Percentiles rank a stretch among this genome's conserved stretches.
Conservation (phyloP, 2,797 vertebrate species). For the Coluber constrictor region DNA sequence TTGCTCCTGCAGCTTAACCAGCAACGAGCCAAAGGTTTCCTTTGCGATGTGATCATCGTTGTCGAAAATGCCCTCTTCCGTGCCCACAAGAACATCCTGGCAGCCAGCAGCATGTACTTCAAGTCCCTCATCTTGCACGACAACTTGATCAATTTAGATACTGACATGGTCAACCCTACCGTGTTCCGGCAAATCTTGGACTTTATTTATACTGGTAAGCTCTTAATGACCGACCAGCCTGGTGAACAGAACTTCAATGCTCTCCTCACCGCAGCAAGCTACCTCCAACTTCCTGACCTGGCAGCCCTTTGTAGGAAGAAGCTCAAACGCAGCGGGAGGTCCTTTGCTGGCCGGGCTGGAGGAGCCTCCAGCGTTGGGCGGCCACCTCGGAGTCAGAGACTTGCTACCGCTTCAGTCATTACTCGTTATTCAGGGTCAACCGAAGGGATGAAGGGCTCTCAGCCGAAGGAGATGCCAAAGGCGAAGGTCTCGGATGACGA, state of each 20-base stretch:
- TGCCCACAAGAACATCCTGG: conserved; percentile 96
- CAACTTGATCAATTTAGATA: conserved; percentile 98
- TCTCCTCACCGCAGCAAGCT: conserved; percentile 96
- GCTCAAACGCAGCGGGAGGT: conserved; percentile 87
- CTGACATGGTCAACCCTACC: conserved; percentile 95
- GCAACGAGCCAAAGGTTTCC: conserved; percentile 97
- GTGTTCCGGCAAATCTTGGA: conserved; percentile 96
- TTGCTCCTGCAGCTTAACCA: conserved; percentile 99
- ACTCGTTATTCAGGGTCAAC: conserved; percentile 81
- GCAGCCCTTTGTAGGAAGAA: conserved; percentile 94
- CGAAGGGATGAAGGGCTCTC: conserved; percentile 74
- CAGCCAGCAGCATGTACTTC: conserved; percentile 98
- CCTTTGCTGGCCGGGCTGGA: conserved; percentile 80
- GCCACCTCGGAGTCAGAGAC: conserved; percentile 85
- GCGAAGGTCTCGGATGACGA: conserved; percentile 88
- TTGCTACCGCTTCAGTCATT: conserved; percentile 81
- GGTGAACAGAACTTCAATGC: conserved; percentile 90
- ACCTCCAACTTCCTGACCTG: conserved; percentile 98
- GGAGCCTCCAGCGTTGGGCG: conserved; percentile 75
- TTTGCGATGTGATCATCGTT: conserved; percentile 97
- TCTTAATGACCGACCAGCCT: conserved; percentile 87
- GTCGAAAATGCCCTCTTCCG: conserved; percentile 98
- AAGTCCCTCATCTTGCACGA: conserved; percentile 97
- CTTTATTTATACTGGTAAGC: conserved; percentile 97
- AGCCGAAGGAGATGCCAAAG: conserved; percentile 75